These are phyloP conservation scores for Megalurothrips usitatus DNA, from an alignment of 2,888 invertebrate genomes.

Conservation along the genomic window DNA sequence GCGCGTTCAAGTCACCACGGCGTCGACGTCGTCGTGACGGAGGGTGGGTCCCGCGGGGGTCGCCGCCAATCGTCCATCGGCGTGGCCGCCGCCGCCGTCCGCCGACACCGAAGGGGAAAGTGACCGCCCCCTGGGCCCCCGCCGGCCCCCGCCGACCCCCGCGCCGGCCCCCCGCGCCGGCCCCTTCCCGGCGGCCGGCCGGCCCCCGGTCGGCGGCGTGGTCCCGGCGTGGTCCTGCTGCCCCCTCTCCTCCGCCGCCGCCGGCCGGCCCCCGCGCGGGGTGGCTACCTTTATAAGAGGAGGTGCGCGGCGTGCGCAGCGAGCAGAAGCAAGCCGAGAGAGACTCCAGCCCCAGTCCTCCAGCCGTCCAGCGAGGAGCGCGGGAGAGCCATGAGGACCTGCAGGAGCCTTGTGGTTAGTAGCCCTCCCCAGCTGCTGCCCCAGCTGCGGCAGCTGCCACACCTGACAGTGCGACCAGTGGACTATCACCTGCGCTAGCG, in stretches of 20 bases:
- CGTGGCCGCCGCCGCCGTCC: too few species aligned
- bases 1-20: background rate
- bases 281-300: conserved; percentile 11
- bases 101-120: too few species aligned
- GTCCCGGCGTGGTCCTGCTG: background rate
- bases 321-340: background rate
- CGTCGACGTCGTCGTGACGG: too few species aligned
- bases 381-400: conserved; percentile 35
- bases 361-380: conserved; percentile 29
- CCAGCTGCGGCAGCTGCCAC: too few species aligned
- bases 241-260: background rate
- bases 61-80: too few species aligned
- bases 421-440: too few species aligned
- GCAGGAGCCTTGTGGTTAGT: conserved; percentile 37
- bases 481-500: background rate
- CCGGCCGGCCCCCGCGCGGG: background rate
- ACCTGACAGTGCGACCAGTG: background rate
- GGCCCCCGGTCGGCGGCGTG: background rate
- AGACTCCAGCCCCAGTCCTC: conserved; percentile 29
- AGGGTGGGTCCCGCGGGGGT: too few species aligned
- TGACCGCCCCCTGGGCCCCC: too few species aligned
- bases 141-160: background rate
- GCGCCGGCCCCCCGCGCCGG: too few species aligned
- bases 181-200: background rate
- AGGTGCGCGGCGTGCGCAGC: background rate